phyloP scores from a whole-genome alignment of 2,797 vertebrate species.

The Balearica regulorum region DNA sequence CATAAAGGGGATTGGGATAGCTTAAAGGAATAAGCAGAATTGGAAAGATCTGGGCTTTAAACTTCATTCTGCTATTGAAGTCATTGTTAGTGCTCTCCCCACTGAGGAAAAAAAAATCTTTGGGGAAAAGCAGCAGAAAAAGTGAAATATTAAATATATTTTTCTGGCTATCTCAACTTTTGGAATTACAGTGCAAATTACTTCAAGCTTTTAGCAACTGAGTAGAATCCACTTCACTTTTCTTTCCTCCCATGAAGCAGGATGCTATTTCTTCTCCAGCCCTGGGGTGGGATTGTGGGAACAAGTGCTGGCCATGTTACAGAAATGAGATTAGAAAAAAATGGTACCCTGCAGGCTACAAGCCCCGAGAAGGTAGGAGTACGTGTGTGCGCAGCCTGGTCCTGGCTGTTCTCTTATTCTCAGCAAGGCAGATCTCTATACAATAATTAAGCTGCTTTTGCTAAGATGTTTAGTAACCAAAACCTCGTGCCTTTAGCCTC shows the following conservation, averaged over 20 bases:
- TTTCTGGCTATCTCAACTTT: background rate
- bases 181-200: conserved; percentile 26
- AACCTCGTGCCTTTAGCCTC: background rate
- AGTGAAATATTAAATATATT: conserved; percentile 1
- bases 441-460: background rate
- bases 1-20: conserved; percentile 39
- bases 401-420: background rate
- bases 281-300: background rate
- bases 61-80: conserved; percentile 28
- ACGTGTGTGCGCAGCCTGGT: background rate
- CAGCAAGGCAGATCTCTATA: background rate
- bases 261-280: background rate
- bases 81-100: conserved; percentile 1
- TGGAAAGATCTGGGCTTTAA: conserved; percentile 38
- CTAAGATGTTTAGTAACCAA: background rate
- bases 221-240: background rate
- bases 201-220: background rate
- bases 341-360: background rate
- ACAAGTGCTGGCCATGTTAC: background rate
- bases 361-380: background rate
- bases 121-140: background rate
- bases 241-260: background rate
- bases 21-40: conserved; percentile 31
- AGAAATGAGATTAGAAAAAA: background rate
- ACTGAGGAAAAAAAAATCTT: background rate